These are phyloP conservation scores for Andinoacara biseriatus DNA, from an alignment of 2,113 vertebrate species.

Conservation along the genomic window DNA sequence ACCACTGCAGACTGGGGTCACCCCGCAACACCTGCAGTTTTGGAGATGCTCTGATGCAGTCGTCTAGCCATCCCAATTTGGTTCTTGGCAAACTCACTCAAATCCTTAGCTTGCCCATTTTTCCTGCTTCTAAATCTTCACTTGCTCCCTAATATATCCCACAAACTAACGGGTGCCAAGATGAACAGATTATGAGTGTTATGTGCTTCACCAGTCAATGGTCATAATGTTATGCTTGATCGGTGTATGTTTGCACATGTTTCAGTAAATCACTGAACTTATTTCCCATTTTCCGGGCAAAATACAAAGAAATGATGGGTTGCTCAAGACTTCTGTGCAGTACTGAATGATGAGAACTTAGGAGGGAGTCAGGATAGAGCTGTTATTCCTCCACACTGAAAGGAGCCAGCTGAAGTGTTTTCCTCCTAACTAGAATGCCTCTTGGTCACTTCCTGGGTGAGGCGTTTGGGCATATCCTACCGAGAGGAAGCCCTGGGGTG, in stretches of 20 bases:
- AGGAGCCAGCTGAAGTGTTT: background rate
- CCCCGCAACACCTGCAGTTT: too few relatives aligned
- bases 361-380: background rate
- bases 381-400: background rate
- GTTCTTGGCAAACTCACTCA: too few relatives aligned
- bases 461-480: background rate
- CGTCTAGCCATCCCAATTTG: too few relatives aligned
- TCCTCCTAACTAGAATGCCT: background rate
- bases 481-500: background rate
- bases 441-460: background rate
- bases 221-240: too few relatives aligned
- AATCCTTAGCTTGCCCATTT: too few relatives aligned
- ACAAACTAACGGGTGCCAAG: too few relatives aligned
- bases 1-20: too few relatives aligned
- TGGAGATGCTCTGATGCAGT: too few relatives aligned
- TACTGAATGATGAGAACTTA: background rate
- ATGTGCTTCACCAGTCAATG: too few relatives aligned
- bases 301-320: fast-evolving
- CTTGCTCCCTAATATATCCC: too few relatives aligned
- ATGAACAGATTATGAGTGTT: too few relatives aligned
- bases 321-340: background rate
- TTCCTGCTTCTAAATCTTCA: too few relatives aligned
- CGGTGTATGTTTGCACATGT: background rate
- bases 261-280: fast-evolving
- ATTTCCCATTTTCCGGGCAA: background rate